Percentiles rank a stretch among this genome's conserved stretches.
phyloP scores from a whole-genome alignment of 2,888 invertebrate genomes.

The Microchrysa polita region DNA sequence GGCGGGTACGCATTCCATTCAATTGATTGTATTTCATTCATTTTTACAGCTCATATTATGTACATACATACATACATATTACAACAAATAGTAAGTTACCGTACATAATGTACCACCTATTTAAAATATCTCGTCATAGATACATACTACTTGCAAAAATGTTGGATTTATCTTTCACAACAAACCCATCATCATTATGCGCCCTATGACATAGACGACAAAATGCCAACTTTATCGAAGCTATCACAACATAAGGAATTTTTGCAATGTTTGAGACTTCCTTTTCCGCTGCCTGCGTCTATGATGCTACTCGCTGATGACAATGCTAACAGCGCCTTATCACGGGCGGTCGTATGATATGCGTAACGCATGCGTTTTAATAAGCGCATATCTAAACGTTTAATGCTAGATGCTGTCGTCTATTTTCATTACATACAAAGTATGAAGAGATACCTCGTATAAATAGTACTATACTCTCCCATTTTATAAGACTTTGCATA shows the following conservation, averaged over 20 bases:
- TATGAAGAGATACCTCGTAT: too few relatives aligned
- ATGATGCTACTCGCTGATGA: not conserved
- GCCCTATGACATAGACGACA: not conserved
- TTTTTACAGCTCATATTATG: too few relatives aligned
- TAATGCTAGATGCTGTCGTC: not conserved
- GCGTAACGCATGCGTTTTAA: slow-evolving; percentile 20
- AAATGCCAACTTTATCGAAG: slow-evolving; percentile 3
- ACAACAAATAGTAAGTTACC: too few relatives aligned
- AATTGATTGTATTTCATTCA: too few relatives aligned
- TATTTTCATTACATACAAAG: not conserved
- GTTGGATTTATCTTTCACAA: not conserved
- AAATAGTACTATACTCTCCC: not conserved
- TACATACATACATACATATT: not conserved
- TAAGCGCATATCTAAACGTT: not conserved
- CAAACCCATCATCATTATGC: not conserved
- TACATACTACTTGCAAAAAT: too few relatives aligned
- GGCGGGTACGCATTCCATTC: too few relatives aligned
- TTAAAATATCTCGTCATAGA: too few relatives aligned
- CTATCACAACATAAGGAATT: slow-evolving; percentile 7
- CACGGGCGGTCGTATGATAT: not conserved
- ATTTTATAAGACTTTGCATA: not conserved
- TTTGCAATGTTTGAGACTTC: slow-evolving; percentile 30
- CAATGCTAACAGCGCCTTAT: not conserved
- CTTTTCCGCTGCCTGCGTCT: slow-evolving; percentile 23
- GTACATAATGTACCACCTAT: too few relatives aligned